Conservation (phyloP, 2,797 vertebrate genomes). For the Lacerta agilis region DNA sequence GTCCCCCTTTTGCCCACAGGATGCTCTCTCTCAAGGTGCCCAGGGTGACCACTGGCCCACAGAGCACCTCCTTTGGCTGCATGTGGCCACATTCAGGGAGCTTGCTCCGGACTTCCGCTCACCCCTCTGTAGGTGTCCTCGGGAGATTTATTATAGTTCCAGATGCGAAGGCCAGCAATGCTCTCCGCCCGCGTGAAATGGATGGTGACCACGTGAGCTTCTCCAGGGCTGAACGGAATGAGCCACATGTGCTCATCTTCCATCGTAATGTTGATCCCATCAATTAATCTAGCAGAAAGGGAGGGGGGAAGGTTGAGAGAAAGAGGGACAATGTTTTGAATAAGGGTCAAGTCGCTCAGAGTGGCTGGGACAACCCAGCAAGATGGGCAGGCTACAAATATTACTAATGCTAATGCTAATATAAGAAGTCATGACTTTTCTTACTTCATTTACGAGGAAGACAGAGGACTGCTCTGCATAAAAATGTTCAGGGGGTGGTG, state of each 20-base stretch:
- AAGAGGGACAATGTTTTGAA: not conserved
- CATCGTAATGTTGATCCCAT: slow-evolving; percentile 91
- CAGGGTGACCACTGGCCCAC: too few species aligned
- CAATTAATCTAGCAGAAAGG: slow-evolving; percentile 84
- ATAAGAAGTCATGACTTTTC: too few species aligned
- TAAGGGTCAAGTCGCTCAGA: too few species aligned
- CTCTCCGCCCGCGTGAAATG: slow-evolving; percentile 83
- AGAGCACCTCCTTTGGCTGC: not conserved
- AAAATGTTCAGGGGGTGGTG: too few species aligned
- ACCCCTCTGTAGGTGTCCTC: slow-evolving; percentile 99
- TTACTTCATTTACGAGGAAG: not conserved
- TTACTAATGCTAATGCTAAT: too few species aligned
- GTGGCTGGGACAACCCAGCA: too few species aligned
- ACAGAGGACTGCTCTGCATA: not conserved
- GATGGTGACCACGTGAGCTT: slow-evolving; percentile 86
- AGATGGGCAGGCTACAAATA: too few species aligned
- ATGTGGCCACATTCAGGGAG: not conserved
- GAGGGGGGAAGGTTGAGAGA: not conserved
- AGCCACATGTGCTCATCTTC: slow-evolving; percentile 97
- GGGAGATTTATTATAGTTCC: slow-evolving; percentile 99
- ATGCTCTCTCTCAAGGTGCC: not conserved
- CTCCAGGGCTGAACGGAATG: slow-evolving; percentile 89
- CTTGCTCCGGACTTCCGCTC: slow-evolving; percentile 62
- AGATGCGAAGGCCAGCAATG: slow-evolving; percentile 91
- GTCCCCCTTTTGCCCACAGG: too few species aligned